Conservation (phyloP, 2,113 vertebrate genomes). For the Setophaga coronata region DNA sequence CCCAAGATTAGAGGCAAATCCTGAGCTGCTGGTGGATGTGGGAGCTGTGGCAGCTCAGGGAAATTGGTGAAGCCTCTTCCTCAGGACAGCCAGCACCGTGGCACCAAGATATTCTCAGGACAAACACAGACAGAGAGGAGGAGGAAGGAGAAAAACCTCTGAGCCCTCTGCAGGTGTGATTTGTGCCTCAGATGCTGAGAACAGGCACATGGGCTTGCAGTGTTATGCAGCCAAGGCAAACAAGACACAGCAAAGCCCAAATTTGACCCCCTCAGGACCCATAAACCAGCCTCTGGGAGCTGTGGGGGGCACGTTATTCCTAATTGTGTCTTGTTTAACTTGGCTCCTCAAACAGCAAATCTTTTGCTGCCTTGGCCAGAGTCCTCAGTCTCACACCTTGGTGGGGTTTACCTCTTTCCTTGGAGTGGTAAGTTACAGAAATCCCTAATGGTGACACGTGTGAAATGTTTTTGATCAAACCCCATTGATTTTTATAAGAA, state of each 20-base stretch:
- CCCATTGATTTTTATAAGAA: not conserved
- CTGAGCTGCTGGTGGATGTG: not conserved
- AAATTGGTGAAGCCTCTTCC: not conserved
- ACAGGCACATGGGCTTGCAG: not conserved
- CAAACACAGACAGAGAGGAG: not conserved
- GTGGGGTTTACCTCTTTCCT: not conserved
- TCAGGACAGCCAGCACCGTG: not conserved
- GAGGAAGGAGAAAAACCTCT: not conserved
- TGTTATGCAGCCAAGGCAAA: slow-evolving; percentile 57
- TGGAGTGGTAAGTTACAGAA: not conserved
- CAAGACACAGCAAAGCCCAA: slow-evolving; percentile 35
- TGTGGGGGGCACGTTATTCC: slow-evolving; percentile 43
- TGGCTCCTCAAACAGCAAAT: slow-evolving; percentile 44
- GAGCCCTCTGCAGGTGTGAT: slow-evolving; percentile 53
- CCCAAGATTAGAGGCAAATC: not conserved
- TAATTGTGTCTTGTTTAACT: slow-evolving; percentile 70
- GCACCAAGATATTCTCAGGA: not conserved
- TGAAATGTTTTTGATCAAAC: slow-evolving; percentile 38
- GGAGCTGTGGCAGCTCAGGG: not conserved
- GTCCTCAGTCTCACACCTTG: slow-evolving; percentile 46
- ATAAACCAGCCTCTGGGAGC: slow-evolving; percentile 42
- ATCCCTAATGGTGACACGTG: not conserved
- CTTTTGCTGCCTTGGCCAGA: slow-evolving; percentile 48
- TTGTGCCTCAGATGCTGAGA: slow-evolving; percentile 8
- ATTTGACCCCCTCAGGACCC: slow-evolving; percentile 29